Conservation (phyloP, 2,113 vertebrate species). For the Rhinoderma darwinii region DNA sequence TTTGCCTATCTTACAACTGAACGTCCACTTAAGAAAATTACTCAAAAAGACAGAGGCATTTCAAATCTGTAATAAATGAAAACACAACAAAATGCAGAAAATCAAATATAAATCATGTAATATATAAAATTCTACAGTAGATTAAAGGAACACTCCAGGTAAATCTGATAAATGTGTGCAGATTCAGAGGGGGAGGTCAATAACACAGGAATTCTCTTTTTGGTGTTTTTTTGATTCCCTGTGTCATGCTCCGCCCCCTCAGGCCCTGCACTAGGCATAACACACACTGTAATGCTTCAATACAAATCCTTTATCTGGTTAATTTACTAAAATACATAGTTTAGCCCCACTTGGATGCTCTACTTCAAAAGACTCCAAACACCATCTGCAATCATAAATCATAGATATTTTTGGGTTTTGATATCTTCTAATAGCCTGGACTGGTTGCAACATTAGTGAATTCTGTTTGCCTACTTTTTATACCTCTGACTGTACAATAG, state of each 20-base stretch:
- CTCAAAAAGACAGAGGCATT: background rate
- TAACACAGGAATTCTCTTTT: background rate
- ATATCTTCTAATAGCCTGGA: no score
- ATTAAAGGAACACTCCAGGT: background rate
- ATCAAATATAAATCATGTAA: background rate
- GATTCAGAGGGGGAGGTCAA: background rate
- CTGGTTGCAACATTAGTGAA: no score
- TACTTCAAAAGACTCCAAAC: background rate
- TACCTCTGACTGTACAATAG: background rate
- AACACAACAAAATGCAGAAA: background rate
- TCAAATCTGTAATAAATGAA: background rate
- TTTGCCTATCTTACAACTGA: slow-evolving; percentile 27
- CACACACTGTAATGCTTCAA: background rate
- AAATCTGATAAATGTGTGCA: background rate
- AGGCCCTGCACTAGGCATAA: background rate
- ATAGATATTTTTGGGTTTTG: no score
- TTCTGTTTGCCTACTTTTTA: no score
- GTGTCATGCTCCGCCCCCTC: background rate
- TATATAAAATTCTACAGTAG: background rate
- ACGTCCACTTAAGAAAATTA: slow-evolving; percentile 18
- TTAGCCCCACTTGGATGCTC: background rate
- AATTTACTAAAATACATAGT: background rate
- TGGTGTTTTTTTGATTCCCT: background rate
- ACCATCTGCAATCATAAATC: no score
- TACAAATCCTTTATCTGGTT: background rate